These are phyloP conservation scores for Cheiracanthium punctorium DNA, from an alignment of 2,888 invertebrate genomes.

Conservation along the genomic window DNA sequence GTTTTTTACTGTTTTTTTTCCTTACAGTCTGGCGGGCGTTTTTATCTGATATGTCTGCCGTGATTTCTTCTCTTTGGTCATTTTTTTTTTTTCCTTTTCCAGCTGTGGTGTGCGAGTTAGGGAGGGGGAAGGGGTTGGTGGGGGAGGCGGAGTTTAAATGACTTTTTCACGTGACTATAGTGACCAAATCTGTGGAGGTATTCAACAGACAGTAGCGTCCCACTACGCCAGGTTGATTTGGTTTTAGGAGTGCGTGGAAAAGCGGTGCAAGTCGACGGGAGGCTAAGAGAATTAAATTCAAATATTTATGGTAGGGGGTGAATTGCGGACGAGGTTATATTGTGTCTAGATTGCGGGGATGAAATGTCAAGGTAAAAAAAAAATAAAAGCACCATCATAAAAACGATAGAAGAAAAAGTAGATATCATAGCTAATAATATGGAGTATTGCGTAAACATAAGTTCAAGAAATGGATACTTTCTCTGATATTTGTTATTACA, in stretches of 20 bases:
- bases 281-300: background rate
- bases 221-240: too few relatives aligned
- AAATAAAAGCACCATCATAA: too few relatives aligned
- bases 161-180: slow-evolving; percentile 56
- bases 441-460: too few relatives aligned
- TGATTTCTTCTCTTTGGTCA: slow-evolving; percentile 21
- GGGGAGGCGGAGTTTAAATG: slow-evolving; percentile 29
- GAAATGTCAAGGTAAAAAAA: too few relatives aligned
- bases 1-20: background rate
- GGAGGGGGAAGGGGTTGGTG: background rate
- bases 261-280: background rate
- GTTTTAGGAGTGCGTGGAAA: too few relatives aligned
- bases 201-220: slow-evolving; percentile 52
- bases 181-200: slow-evolving; percentile 28
- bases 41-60: slow-evolving; percentile 47
- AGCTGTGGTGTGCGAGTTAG: too few relatives aligned
- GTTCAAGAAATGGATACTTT: too few relatives aligned
- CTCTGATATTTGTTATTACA: too few relatives aligned
- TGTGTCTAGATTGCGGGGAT: too few relatives aligned
- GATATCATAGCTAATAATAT: too few relatives aligned
- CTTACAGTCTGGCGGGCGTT: background rate
- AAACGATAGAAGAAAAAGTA: too few relatives aligned
- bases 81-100: background rate
- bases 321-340: too few relatives aligned
- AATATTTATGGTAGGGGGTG: background rate